These are phyloP conservation scores for Harmothoe impar DNA, from an alignment of 2,888 invertebrate genomes.

Conservation along the genomic window DNA sequence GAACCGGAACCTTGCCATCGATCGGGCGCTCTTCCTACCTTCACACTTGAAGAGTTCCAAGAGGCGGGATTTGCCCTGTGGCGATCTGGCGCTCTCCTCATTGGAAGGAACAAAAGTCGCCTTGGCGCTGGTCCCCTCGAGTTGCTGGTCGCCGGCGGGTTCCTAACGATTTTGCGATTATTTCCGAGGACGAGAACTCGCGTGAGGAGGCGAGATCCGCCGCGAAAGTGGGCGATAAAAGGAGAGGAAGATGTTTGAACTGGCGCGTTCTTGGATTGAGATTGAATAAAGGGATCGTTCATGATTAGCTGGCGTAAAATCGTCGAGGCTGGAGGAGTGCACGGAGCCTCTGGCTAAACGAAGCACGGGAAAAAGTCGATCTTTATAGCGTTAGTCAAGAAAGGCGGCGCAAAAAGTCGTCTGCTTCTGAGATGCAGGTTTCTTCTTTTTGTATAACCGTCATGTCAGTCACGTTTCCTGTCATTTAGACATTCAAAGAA, in stretches of 20 bases:
- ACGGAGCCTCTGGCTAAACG: background rate
- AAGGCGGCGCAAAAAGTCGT: background rate
- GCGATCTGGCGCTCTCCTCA: conserved; percentile 9
- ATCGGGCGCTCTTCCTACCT: conserved; percentile 37
- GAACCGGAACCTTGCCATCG: conserved; percentile 11
- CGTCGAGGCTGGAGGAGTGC: background rate
- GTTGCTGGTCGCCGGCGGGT: background rate
- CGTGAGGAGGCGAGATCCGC: conserved; percentile 31
- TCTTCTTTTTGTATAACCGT: background rate
- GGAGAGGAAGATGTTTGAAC: conserved; percentile 26
- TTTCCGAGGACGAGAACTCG: conserved; percentile 19
- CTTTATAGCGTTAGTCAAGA: background rate
- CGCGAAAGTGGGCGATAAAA: conserved; percentile 39
- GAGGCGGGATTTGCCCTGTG: conserved; percentile 1
- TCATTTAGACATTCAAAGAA: no score
- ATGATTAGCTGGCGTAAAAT: conserved; percentile 12
- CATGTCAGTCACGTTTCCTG: no score
- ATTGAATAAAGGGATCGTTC: conserved; percentile 36
- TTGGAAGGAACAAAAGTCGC: background rate
- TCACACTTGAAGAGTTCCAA: conserved; percentile 42
- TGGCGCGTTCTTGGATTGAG: conserved; percentile 3
- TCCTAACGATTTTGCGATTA: conserved; percentile 28
- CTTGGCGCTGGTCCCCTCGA: background rate
- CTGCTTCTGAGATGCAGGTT: background rate
- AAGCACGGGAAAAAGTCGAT: conserved; percentile 10